These are phyloP conservation scores for Echiichthys vipera DNA, from an alignment of 2,797 vertebrate genomes.

Conservation along the genomic window DNA sequence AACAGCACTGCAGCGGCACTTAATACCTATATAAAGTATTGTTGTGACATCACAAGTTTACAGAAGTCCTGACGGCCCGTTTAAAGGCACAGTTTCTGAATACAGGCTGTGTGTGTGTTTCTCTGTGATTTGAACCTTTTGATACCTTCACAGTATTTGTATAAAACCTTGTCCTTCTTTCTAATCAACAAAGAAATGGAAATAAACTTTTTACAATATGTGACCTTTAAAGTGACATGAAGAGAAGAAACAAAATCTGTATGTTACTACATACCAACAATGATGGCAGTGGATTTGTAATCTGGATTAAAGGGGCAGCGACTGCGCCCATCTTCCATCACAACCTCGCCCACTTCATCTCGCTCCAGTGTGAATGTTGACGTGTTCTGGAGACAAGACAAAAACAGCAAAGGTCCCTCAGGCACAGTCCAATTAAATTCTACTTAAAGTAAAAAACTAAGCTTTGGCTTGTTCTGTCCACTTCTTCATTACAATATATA, in stretches of 20 bases:
- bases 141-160: too few species aligned
- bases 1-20: too few species aligned
- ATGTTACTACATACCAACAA: conserved; percentile 88
- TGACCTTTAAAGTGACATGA: conserved; percentile 8
- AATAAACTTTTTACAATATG: too few species aligned
- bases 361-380: conserved; percentile 88
- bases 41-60: too few species aligned
- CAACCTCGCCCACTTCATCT: conserved; percentile 79
- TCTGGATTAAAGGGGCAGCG: conserved; percentile 95
- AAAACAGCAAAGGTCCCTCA: conserved; percentile 50
- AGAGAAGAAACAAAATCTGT: neutral
- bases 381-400: conserved; percentile 81
- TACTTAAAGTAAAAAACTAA: conserved; percentile 43
- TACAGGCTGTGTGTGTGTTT: too few species aligned
- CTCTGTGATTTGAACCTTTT: too few species aligned
- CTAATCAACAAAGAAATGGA: too few species aligned
- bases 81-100: too few species aligned
- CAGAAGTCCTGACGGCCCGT: too few species aligned
- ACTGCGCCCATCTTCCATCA: conserved; percentile 92
- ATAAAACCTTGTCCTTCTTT: too few species aligned
- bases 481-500: conserved; percentile 7
- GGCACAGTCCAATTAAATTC: conserved; percentile 49
- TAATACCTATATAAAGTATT: too few species aligned
- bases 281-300: conserved; percentile 93
- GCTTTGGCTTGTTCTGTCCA: conserved; percentile 25